Conservation (phyloP, 2,797 vertebrate genomes). For the Spinus olivaceus region DNA sequence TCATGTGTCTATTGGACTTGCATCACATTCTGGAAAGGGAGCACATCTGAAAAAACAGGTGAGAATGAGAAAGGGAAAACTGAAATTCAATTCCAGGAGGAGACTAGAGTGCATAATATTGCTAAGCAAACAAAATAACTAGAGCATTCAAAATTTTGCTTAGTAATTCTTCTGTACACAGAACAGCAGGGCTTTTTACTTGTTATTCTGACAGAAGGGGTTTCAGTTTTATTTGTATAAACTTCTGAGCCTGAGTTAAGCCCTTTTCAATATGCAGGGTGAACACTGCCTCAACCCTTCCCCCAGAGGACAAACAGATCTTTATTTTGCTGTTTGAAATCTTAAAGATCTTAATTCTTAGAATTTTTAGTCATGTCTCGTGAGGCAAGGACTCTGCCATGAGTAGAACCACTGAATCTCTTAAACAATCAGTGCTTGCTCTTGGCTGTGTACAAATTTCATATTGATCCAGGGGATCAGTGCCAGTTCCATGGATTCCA, state of each 20-base stretch:
- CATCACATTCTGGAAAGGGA: neutral
- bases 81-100: neutral
- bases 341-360: neutral
- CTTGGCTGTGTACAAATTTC: neutral
- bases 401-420: neutral
- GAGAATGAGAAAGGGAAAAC: neutral
- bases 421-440: neutral
- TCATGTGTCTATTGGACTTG: neutral
- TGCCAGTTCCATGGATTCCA: neutral
- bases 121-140: neutral
- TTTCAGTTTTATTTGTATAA: neutral
- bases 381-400: neutral
- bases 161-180: neutral
- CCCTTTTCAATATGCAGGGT: neutral
- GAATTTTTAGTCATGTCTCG: neutral
- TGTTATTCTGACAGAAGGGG: neutral
- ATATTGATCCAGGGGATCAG: neutral
- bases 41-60: neutral
- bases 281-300: neutral
- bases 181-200: neutral
- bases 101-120: neutral
- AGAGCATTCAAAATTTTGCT: neutral
- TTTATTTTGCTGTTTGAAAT: neutral
- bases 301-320: neutral
- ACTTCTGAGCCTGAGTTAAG: neutral